A percentile compares a stretch with the other conserved stretches of the same genome.
Evolutionary conservation across 2,888 invertebrate species (phyloP).

Genomic region (Phengaris alcon): DNA sequence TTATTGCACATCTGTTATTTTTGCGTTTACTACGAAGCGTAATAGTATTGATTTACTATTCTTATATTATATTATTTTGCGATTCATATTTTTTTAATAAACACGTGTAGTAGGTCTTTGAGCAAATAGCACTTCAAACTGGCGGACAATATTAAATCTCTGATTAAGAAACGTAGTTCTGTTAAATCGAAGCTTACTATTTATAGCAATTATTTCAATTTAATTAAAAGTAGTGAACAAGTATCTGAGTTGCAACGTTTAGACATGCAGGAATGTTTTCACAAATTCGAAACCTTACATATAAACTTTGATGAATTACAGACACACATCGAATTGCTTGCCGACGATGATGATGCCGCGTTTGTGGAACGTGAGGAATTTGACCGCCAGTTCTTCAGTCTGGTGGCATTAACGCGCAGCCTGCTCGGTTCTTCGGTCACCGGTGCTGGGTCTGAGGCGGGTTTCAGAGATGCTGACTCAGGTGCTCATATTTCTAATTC

Average conservation of each 20-base stretch:
- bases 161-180: slow-evolving; percentile 28
- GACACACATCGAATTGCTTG: slow-evolving; percentile 26
- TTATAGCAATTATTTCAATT: slow-evolving; percentile 28
- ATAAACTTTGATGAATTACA: slow-evolving; percentile 31
- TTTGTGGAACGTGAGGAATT: not conserved
- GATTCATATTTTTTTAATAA: too few relatives aligned
- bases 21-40: too few relatives aligned
- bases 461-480: slow-evolving; percentile 14
- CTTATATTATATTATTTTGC: too few relatives aligned
- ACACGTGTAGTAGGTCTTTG: too few relatives aligned
- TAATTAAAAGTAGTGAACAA: not conserved
- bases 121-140: not conserved
- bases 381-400: too few relatives aligned
- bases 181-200: slow-evolving; percentile 32
- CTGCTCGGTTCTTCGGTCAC: too few relatives aligned
- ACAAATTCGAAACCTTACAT: slow-evolving; percentile 25
- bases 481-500: slow-evolving; percentile 26
- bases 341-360: not conserved
- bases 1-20: too few relatives aligned
- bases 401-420: too few relatives aligned
- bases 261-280: slow-evolving; percentile 25
- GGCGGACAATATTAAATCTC: not conserved
- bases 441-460: not conserved
- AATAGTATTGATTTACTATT: too few relatives aligned
- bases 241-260: slow-evolving; percentile 29